phyloP scores from a whole-genome alignment of 2,797 vertebrate species.

The Urophycis tenuis region DNA sequence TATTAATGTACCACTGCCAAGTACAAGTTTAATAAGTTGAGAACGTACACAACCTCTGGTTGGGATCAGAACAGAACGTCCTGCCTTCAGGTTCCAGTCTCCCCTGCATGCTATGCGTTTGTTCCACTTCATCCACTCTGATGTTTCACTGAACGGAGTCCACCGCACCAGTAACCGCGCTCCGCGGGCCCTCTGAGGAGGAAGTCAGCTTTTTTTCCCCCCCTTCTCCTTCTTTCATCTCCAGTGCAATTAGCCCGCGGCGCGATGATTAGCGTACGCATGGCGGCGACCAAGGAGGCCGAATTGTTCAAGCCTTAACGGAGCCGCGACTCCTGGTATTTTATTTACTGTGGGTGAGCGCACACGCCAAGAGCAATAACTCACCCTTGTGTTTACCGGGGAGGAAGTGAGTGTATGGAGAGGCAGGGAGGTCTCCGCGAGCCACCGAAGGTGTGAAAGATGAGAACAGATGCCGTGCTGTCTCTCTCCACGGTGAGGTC shows the following conservation, averaged over 20 bases:
- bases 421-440: conserved; percentile 61
- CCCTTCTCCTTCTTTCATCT: conserved; percentile 1
- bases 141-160: not conserved
- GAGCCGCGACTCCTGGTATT: conserved; percentile 51
- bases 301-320: conserved; percentile 26
- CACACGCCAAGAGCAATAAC: conserved; percentile 30
- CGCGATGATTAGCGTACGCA: not conserved
- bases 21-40: not conserved
- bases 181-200: not conserved
- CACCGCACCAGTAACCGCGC: not conserved
- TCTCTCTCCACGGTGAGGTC: conserved; percentile 61
- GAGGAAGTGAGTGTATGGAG: conserved; percentile 45
- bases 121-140: not conserved
- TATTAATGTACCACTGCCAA: conserved; percentile 49
- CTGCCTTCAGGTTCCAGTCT: not conserved
- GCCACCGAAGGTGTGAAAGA: conserved; percentile 68
- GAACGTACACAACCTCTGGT: not conserved
- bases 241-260: not conserved
- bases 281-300: not conserved
- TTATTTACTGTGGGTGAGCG: conserved; percentile 40
- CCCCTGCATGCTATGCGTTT: not conserved
- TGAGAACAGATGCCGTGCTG: conserved; percentile 69
- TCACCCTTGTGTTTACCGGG: conserved; percentile 55
- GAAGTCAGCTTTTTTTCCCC: not conserved
- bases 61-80: conserved; percentile 1